These are phyloP conservation scores for Cercopithecus mona DNA, from an alignment of 2,113 vertebrate species.

Conservation along the genomic window DNA sequence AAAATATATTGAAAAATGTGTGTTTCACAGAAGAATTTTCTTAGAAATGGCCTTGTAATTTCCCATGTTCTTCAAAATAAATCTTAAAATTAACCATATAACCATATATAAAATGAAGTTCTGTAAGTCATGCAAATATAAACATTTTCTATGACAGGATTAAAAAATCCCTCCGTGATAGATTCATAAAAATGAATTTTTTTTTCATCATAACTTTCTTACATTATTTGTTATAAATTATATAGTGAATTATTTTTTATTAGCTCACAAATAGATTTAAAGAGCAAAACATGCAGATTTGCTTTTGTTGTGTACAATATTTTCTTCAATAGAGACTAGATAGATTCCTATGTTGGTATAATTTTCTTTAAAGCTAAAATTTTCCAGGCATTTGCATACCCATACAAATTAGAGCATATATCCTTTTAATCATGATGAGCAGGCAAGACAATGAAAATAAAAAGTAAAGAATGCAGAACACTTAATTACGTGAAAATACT, in stretches of 20 bases:
- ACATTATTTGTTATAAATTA: conserved; percentile 33
- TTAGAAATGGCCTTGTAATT: neutral
- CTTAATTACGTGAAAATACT: neutral
- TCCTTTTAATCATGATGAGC: neutral
- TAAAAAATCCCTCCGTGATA: neutral
- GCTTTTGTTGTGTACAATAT: conserved; percentile 8
- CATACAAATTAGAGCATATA: neutral
- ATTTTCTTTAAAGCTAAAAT: conserved; percentile 21
- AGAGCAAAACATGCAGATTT: conserved; percentile 45
- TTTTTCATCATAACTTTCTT: neutral
- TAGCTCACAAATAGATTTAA: neutral
- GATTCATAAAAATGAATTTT: neutral
- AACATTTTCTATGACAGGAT: neutral
- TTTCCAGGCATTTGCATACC: neutral
- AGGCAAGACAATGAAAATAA: conserved; percentile 16
- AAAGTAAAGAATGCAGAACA: neutral
- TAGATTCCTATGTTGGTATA: neutral
- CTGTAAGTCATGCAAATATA: neutral
- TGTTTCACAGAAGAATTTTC: neutral
- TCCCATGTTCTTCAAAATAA: neutral
- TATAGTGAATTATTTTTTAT: conserved; percentile 39
- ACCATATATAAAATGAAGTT: neutral
- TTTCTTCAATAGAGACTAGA: neutral
- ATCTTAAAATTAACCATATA: neutral
- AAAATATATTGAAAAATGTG: neutral